These are phyloP conservation scores for Acropternis orthonyx DNA, from an alignment of 2,797 vertebrate species.

Conservation along the genomic window DNA sequence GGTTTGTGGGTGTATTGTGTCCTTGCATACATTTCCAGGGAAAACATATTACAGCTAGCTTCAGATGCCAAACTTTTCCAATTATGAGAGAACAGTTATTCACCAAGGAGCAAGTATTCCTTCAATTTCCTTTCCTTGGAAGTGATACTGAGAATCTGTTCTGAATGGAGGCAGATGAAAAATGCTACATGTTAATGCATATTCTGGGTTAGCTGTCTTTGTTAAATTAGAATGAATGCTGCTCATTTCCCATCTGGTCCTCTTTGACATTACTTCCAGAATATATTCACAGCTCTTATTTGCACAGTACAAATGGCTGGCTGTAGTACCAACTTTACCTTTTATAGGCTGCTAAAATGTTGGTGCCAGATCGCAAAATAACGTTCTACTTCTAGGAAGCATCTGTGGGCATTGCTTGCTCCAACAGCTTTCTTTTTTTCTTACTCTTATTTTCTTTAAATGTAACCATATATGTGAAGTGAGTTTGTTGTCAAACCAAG, in stretches of 20 bases:
- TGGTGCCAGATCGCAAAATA: conserved; percentile 62
- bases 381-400: conserved; percentile 57
- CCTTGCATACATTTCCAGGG: conserved; percentile 54
- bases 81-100: conserved; percentile 37
- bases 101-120: conserved; percentile 49
- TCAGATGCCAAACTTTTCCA: conserved; percentile 20
- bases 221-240: conserved; percentile 70
- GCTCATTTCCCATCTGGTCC: conserved; percentile 74
- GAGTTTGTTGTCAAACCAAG: conserved; percentile 67
- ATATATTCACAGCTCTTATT: conserved; percentile 71
- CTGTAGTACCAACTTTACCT: conserved; percentile 70
- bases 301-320: conserved; percentile 65
- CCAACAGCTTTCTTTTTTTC: conserved; percentile 57
- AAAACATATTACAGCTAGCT: conserved; percentile 54
- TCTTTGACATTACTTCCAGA: conserved; percentile 71
- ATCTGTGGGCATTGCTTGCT: conserved; percentile 53
- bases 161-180: conserved; percentile 64
- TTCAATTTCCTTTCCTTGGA: conserved; percentile 58
- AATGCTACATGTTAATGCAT: conserved; percentile 61
- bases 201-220: conserved; percentile 69
- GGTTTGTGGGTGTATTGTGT: conserved; percentile 49
- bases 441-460: conserved; percentile 54
- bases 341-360: conserved; percentile 62
- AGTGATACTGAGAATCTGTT: conserved; percentile 53
- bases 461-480: conserved; percentile 37